A percentile compares a stretch with the other conserved stretches of the same genome.
These are phyloP conservation scores for Argyresthia albistria DNA, from an alignment of 2,888 invertebrate genomes.

Conservation along the genomic window DNA sequence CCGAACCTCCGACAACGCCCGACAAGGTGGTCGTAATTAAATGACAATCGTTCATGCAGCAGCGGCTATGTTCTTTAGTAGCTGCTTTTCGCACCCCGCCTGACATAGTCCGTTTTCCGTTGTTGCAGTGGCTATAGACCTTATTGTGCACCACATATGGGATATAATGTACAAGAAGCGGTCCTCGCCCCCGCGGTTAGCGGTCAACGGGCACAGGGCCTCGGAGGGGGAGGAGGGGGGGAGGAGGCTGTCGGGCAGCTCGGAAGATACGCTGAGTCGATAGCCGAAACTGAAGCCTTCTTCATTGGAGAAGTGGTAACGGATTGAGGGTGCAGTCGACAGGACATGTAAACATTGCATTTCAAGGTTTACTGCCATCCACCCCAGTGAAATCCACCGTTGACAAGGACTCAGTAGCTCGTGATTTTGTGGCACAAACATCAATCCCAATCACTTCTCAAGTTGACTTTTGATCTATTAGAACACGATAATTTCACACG, in stretches of 20 bases:
- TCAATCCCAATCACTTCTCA: too few relatives aligned
- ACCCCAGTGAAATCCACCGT: too few relatives aligned
- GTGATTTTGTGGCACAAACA: too few relatives aligned
- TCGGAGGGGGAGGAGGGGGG: constrained; percentile 47
- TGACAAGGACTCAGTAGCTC: too few relatives aligned
- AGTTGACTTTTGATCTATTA: too few relatives aligned
- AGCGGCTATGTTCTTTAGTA: constrained; percentile 70
- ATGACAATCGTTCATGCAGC: constrained; percentile 32
- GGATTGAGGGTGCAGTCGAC: too few relatives aligned
- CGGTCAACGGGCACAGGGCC: constrained; percentile 48
- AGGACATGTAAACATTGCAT: too few relatives aligned
- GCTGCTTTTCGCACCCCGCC: constrained; percentile 14
- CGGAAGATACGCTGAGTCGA: constrained; percentile 67
- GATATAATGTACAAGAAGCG: constrained; percentile 85
- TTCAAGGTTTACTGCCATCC: too few relatives aligned
- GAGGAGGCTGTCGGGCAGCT: constrained; percentile 54
- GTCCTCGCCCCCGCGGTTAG: constrained; percentile 19
- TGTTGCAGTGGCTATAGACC: constrained; percentile 98
- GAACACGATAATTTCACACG: too few relatives aligned
- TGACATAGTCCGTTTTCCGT: constrained; percentile 58
- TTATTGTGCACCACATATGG: constrained; percentile 99
- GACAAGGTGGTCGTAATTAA: background rate
- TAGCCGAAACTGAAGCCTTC: constrained; percentile 22
- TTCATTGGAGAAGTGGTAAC: background rate
- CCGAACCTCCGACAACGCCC: background rate